Conservation (phyloP, 2,113 vertebrate species). For the Neoarius graeffei region DNA sequence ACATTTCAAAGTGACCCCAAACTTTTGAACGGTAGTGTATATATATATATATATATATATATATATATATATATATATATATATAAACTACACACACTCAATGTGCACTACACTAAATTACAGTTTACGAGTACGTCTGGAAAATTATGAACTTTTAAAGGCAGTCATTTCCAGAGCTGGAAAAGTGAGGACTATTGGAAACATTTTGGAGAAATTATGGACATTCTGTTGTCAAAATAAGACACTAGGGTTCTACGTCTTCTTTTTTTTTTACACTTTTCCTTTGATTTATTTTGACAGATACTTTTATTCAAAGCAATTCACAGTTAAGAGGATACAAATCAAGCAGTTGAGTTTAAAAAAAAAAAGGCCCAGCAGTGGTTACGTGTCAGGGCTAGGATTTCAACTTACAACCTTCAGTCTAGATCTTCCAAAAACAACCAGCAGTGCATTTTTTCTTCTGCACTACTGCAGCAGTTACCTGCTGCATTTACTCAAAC, state of each 20-base stretch:
- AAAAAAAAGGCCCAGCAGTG: not conserved
- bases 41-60: too few relatives aligned
- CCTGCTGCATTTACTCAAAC: too few relatives aligned
- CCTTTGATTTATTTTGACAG: not conserved
- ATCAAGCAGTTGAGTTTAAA: not conserved
- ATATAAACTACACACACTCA: too few relatives aligned
- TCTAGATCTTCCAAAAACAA: not conserved
- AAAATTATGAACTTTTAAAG: not conserved
- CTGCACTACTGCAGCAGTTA: too few relatives aligned
- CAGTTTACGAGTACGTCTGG: not conserved
- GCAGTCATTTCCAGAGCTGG: not conserved
- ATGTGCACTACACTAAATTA: conserved; percentile 19
- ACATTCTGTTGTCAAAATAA: not conserved
- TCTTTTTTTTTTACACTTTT: not conserved
- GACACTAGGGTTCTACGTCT: not conserved
- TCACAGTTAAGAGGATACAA: not conserved
- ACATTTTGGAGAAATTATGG: not conserved
- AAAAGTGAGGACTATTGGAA: not conserved
- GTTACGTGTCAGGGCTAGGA: not conserved
- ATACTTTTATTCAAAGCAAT: not conserved
- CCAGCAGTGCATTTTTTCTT: not conserved
- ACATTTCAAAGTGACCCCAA: too few relatives aligned
- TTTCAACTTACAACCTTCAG: not conserved
- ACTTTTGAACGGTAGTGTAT: too few relatives aligned
- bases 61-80: too few relatives aligned